phyloP scores from a whole-genome alignment of 1,140 invertebrate species.

The Penaeus chinensis region DNA sequence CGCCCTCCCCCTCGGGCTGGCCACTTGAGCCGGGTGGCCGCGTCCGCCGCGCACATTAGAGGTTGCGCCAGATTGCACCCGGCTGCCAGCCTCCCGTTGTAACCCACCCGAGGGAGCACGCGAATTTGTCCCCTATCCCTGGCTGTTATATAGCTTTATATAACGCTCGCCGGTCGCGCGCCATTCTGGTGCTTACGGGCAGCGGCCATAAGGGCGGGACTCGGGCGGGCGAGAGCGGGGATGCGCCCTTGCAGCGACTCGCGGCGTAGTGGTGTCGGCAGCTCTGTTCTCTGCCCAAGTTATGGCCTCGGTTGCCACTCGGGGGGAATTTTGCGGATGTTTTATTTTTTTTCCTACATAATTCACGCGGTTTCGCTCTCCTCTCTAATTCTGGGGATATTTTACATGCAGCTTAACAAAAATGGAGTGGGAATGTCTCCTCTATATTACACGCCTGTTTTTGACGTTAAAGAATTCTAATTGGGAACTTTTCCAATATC shows the following conservation, averaged over 20 bases:
- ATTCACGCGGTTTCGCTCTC: slow-evolving; percentile 38
- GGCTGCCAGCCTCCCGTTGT: slow-evolving; percentile 31
- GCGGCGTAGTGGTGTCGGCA: slow-evolving; percentile 53
- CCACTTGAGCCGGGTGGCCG: slow-evolving; percentile 51
- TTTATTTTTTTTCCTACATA: slow-evolving; percentile 43
- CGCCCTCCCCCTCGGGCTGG: slow-evolving; percentile 37
- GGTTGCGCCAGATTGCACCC: slow-evolving; percentile 59
- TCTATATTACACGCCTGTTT: slow-evolving; percentile 18
- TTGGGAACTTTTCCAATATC: slow-evolving; percentile 53
- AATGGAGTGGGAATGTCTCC: slow-evolving; percentile 4
- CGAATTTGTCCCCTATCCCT: slow-evolving; percentile 49
- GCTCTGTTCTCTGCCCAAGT: slow-evolving; percentile 58
- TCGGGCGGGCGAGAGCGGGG: neutral
- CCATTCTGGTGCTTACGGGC: neutral
- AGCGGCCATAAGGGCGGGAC: neutral
- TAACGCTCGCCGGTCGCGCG: no score
- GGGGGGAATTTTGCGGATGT: slow-evolving; percentile 49
- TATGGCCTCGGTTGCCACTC: slow-evolving; percentile 53
- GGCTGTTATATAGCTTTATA: slow-evolving; percentile 44
- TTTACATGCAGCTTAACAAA: slow-evolving; percentile 44
- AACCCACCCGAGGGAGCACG: slow-evolving; percentile 38
- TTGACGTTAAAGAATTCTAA: slow-evolving; percentile 42
- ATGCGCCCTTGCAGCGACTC: slow-evolving; percentile 10
- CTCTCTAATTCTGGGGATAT: slow-evolving; percentile 23
- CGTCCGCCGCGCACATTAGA: slow-evolving; percentile 51